Percentiles rank a stretch among this genome's conserved stretches.
Evolutionary conservation across 2,797 vertebrate genomes (phyloP).

Genomic region (Chaunax sp.): DNA sequence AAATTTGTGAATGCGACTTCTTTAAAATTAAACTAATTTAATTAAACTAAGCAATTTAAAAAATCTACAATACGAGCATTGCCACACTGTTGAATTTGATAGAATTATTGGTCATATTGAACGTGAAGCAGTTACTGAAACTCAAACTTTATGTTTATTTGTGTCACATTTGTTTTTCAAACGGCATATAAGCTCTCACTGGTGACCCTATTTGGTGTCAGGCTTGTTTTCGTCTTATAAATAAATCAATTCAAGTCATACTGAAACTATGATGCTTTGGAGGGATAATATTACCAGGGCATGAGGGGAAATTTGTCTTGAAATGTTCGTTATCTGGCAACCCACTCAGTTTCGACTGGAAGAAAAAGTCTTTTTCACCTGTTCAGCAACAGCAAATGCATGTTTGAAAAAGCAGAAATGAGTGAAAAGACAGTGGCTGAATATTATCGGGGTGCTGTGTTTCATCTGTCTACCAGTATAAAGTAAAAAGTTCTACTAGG

Average conservation of each 20-base stretch:
- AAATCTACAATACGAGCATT: background rate
- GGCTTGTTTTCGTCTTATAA: slow-evolving; percentile 94
- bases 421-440: slow-evolving; percentile 18
- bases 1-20: background rate
- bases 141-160: slow-evolving; percentile 30
- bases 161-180: slow-evolving; percentile 31
- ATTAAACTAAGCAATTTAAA: background rate
- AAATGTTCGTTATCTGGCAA: slow-evolving; percentile 91
- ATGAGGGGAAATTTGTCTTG: slow-evolving; percentile 95
- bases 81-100: background rate
- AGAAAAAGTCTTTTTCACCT: slow-evolving; percentile 88
- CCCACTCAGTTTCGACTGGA: slow-evolving; percentile 98
- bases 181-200: slow-evolving; percentile 8
- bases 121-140: slow-evolving; percentile 37
- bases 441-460: slow-evolving; percentile 27
- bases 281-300: slow-evolving; percentile 96
- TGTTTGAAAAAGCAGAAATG: slow-evolving; percentile 69
- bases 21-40: background rate
- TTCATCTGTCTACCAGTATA: slow-evolving; percentile 7
- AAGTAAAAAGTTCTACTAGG: slow-evolving; percentile 17
- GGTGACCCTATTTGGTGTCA: slow-evolving; percentile 83
- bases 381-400: slow-evolving; percentile 87
- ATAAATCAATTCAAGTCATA: slow-evolving; percentile 97
- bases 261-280: slow-evolving; percentile 96
- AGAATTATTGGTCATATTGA: slow-evolving; percentile 25